Evolutionary conservation across 2,888 invertebrate species (phyloP), one percentile per base, ranked within the genome.

Genomic region (Synanthedon andrenaeformis): DNA sequence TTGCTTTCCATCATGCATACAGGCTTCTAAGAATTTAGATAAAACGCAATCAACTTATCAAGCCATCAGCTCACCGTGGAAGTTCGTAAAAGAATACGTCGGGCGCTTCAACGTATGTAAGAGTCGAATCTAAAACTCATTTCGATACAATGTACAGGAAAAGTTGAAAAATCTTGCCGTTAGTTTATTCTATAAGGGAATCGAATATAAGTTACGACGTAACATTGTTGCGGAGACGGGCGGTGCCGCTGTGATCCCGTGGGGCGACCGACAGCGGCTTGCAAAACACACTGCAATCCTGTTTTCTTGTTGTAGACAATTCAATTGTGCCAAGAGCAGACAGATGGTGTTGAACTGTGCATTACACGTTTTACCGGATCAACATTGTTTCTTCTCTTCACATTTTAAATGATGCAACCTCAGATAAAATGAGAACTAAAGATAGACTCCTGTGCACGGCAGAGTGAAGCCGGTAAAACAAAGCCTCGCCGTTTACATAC

Each of bases 131-230:
- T 45, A 12, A 45, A 45, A 45, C 45, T 45, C 45, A 45, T 45
- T 45, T 45, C 45, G 45, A 45, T 45, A 45, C 45, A 45, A 45
- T 45, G 45, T 45, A 45, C 19, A 17, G 45, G 35, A 35, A 58
- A 54, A 57, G 53, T 56, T 56, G 48, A 50, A 58, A 56, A 58
- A 56, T 62, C 59, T 63, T 59, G 57, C 56, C 55, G 56, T 55
- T 60, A 51, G 53, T 62, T 62, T 68, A 72, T 70, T 72, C 70
- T 63, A 72, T 71, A 71, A 72, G 64, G 61, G 61, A 70, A 74
- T 72, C 69, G 72, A 70, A 72, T 74, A 74, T 72, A 74, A 76
- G 72, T 76, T 76, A 67, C 62, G 62, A 62, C 53, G 55, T 64
- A 67, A 68, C 66, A 65, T 65, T 65, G 66, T 67, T 59, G 57